Percentiles rank a stretch among this genome's conserved stretches.
Conservation (phyloP, 2,888 invertebrate species). For the Saturnia pavonia region DNA sequence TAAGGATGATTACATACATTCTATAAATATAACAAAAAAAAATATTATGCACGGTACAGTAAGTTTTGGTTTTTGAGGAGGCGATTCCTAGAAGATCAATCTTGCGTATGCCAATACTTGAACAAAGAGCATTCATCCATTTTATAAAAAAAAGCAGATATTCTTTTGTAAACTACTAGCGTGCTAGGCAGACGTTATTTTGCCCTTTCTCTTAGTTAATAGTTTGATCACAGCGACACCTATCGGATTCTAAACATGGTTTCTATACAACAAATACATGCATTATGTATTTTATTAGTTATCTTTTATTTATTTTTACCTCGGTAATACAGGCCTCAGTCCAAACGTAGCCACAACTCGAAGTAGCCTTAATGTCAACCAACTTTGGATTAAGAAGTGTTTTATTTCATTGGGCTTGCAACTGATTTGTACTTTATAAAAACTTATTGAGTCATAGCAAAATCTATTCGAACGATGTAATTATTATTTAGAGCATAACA, state of each 20-base stretch:
- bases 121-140: not conserved
- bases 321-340: too few relatives aligned
- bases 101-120: not conserved
- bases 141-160: not conserved
- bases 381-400: too few relatives aligned
- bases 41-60: not conserved
- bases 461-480: not conserved
- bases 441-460: not conserved
- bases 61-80: not conserved
- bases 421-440: not conserved
- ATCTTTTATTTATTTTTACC: not conserved
- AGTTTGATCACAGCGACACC: too few relatives aligned
- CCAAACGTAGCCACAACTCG: too few relatives aligned
- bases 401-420: too few relatives aligned
- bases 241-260: too few relatives aligned
- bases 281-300: not conserved
- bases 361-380: too few relatives aligned
- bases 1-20: constrained; percentile 27
- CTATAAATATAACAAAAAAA: constrained; percentile 19
- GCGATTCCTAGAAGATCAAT: too few relatives aligned
- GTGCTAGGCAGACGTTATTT: too few relatives aligned
- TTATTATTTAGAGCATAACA: too few relatives aligned
- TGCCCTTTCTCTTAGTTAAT: too few relatives aligned
- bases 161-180: too few relatives aligned
- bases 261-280: not conserved